A percentile compares a stretch with the other conserved stretches of the same genome.
Evolutionary conservation across 2,888 invertebrate genomes (phyloP).

Genomic region (Vanessa cardui): DNA sequence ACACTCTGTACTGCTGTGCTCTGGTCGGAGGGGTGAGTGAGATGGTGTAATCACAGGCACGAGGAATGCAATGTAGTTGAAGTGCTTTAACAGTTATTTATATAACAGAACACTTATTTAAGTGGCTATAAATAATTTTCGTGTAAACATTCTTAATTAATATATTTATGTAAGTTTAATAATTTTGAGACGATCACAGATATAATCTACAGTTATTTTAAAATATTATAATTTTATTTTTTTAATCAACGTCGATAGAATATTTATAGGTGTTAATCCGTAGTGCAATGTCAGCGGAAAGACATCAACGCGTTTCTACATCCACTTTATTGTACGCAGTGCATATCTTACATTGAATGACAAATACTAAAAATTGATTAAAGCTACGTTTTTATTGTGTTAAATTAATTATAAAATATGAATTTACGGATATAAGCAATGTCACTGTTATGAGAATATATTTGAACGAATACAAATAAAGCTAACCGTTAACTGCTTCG

Average conservation of each 20-base stretch:
- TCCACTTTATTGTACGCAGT: neutral
- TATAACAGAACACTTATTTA: no score
- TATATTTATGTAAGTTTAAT: no score
- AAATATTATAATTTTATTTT: conserved; percentile 4
- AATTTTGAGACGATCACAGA: neutral
- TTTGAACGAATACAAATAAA: conserved; percentile 8
- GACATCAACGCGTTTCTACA: conserved; percentile 12
- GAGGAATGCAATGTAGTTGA: no score
- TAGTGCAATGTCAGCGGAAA: neutral
- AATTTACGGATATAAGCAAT: neutral
- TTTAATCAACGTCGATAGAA: neutral
- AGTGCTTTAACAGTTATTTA: no score
- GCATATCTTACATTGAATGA: neutral
- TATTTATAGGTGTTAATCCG: conserved; percentile 1
- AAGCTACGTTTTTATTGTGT: neutral
- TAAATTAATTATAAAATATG: conserved; percentile 9
- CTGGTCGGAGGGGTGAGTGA: no score
- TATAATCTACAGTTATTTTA: neutral
- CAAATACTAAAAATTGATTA: neutral
- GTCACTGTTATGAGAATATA: neutral
- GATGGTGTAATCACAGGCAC: no score
- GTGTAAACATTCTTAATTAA: no score
- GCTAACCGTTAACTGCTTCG: neutral
- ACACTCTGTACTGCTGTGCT: no score
- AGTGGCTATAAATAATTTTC: no score